Evolutionary conservation across 1,140 invertebrate species (phyloP).

Genomic region (Papilio helenus): DNA sequence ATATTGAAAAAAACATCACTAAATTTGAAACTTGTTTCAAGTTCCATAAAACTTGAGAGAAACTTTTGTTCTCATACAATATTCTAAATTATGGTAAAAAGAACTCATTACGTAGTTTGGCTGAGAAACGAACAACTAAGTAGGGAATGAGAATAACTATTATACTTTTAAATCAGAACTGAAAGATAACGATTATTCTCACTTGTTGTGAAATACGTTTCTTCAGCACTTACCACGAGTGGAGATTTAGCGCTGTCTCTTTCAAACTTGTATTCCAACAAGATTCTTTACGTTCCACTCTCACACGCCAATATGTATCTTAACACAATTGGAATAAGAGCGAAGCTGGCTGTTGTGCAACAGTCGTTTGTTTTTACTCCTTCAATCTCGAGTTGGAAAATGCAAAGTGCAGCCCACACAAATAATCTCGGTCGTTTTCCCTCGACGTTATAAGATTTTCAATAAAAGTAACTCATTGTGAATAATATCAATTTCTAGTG

Average conservation of each 20-base stretch:
- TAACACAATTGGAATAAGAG: slow-evolving; percentile 47
- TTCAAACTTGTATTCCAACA: slow-evolving; percentile 50
- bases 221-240: slow-evolving; percentile 72
- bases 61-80: background rate
- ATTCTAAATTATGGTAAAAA: slow-evolving; percentile 6
- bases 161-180: slow-evolving; percentile 56
- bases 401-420: slow-evolving; percentile 62
- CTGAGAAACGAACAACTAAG: slow-evolving; percentile 27
- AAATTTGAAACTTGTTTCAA: background rate
- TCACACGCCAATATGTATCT: slow-evolving; percentile 61
- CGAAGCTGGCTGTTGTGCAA: slow-evolving; percentile 11
- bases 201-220: slow-evolving; percentile 79
- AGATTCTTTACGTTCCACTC: slow-evolving; percentile 43
- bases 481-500: slow-evolving; percentile 24
- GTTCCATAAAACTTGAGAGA: background rate
- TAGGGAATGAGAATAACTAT: slow-evolving; percentile 46
- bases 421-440: slow-evolving; percentile 57
- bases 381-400: slow-evolving; percentile 61
- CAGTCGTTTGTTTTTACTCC: slow-evolving; percentile 46
- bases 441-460: slow-evolving; percentile 52
- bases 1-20: no score
- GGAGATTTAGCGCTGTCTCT: slow-evolving; percentile 77
- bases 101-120: slow-evolving; percentile 31
- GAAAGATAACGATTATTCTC: slow-evolving; percentile 74
- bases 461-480: slow-evolving; percentile 48